Conservation (phyloP, 2,888 invertebrate species). For the Epinotia demarniana region DNA sequence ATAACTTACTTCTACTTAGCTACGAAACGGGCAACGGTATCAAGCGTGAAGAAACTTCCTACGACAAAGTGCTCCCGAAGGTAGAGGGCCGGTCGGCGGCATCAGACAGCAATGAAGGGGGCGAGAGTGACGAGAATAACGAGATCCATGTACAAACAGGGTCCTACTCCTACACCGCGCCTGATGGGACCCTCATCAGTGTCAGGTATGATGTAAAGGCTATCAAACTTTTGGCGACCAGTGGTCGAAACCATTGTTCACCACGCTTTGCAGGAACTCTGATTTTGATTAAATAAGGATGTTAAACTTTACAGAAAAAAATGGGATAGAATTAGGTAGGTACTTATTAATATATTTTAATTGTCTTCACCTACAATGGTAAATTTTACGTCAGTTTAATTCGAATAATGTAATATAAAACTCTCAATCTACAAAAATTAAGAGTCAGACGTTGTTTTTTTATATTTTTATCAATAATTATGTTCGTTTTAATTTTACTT, state of each 20-base stretch:
- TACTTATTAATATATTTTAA: too few species aligned
- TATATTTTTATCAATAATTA: not conserved
- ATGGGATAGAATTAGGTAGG: too few species aligned
- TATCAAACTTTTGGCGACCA: too few species aligned
- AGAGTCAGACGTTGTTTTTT: not conserved
- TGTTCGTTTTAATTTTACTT: not conserved
- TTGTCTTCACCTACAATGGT: too few species aligned
- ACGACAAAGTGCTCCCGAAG: conserved; percentile 85
- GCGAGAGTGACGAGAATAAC: conserved; percentile 83
- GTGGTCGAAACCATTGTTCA: too few species aligned
- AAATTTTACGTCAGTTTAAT: too few species aligned
- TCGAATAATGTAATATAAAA: not conserved
- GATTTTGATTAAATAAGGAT: too few species aligned
- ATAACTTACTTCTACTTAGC: conserved; percentile 66
- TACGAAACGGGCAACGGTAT: conserved; percentile 93
- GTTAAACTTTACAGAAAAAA: too few species aligned
- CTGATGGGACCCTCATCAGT: conserved; percentile 87
- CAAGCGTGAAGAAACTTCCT: conserved; percentile 89
- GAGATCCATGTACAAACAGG: conserved; percentile 87
- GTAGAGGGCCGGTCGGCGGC: conserved; percentile 69
- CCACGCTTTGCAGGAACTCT: too few species aligned
- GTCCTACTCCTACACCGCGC: conserved; percentile 88
- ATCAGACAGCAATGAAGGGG: conserved; percentile 77
- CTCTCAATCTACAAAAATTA: not conserved
- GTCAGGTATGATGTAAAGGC: conserved; percentile 73